Conservation (phyloP, 1,140 invertebrate genomes). For the Chironomus tepperi region DNA sequence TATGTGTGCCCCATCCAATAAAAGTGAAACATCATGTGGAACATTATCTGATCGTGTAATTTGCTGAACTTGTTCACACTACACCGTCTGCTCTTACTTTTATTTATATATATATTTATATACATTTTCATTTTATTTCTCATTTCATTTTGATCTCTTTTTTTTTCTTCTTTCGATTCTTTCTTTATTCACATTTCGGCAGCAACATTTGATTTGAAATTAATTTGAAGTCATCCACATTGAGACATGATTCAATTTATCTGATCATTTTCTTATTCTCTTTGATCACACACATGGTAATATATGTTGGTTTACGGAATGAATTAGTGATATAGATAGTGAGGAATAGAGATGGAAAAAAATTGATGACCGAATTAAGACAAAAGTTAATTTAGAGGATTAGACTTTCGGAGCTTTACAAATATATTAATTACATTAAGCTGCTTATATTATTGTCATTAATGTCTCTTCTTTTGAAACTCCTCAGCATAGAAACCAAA, state of each 20-base stretch:
- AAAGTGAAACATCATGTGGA: background rate
- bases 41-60: conserved; percentile 13
- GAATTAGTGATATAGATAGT: background rate
- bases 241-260: conserved; percentile 3
- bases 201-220: background rate
- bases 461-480: conserved; percentile 1
- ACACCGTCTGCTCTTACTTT: background rate
- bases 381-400: conserved; percentile 16
- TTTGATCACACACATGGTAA: background rate
- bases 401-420: background rate
- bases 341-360: background rate
- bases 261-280: background rate
- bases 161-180: background rate
- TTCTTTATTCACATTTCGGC: background rate
- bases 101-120: background rate
- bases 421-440: conserved; percentile 18
- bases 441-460: conserved; percentile 17
- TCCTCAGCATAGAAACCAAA: background rate
- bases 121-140: no score
- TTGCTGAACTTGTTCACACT: conserved; percentile 12
- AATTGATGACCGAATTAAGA: background rate
- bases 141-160: background rate
- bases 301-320: background rate
- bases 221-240: background rate
- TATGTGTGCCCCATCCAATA: background rate